A percentile compares a stretch with the other conserved stretches of the same genome.
Evolutionary conservation across 2,113 vertebrate species (phyloP).

Genomic region (Vireo altiloquus): DNA sequence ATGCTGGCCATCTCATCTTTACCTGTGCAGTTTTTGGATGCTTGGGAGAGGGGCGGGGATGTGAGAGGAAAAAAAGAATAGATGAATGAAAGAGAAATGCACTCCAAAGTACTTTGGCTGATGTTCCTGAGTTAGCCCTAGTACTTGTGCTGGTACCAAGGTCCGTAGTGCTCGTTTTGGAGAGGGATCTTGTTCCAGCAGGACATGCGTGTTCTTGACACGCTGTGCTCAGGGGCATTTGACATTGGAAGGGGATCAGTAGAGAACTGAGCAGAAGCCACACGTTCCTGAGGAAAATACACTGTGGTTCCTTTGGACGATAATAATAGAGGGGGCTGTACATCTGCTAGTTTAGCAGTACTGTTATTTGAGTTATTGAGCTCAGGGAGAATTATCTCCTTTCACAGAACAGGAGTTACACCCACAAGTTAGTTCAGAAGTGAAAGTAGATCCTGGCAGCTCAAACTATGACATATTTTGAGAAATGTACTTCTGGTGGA

Average conservation of each 20-base stretch:
- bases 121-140: constrained; percentile 69
- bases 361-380: background rate
- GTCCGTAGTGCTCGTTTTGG: background rate
- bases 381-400: background rate
- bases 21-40: constrained; percentile 61
- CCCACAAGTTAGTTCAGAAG: background rate
- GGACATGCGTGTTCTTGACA: background rate
- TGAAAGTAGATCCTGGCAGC: background rate
- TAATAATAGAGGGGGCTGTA: background rate
- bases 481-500: background rate
- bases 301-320: background rate
- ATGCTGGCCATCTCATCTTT: constrained; percentile 62
- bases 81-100: constrained; percentile 9
- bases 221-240: background rate
- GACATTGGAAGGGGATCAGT: background rate
- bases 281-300: constrained; percentile 44
- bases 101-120: constrained; percentile 51
- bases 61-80: background rate
- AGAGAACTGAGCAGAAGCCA: constrained; percentile 42
- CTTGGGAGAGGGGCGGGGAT: background rate
- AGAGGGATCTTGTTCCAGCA: background rate
- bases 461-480: background rate
- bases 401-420: background rate
- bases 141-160: constrained; percentile 1
- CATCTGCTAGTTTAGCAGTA: background rate